phyloP scores from a whole-genome alignment of 2,113 vertebrate genomes.

The Mormyrus iriodes region DNA sequence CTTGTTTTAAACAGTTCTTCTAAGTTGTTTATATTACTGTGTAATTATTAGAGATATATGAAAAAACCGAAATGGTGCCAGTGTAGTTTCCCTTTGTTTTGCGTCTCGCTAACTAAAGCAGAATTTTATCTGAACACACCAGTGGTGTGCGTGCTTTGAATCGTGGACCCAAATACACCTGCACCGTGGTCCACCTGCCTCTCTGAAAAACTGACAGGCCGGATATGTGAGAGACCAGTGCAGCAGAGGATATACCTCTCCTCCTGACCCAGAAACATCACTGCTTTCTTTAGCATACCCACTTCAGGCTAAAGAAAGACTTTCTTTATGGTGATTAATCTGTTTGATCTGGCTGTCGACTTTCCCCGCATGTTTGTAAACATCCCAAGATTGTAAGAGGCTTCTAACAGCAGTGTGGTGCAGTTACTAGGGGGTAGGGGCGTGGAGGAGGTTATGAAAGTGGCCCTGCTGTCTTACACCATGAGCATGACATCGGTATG shows the following conservation, averaged over 20 bases:
- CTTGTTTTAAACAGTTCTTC: not conserved
- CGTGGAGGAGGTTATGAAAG: not conserved
- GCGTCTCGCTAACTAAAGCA: not conserved
- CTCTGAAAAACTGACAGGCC: not conserved
- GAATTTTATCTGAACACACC: not conserved
- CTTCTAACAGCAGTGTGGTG: not conserved
- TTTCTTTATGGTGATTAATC: not conserved
- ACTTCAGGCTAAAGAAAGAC: not conserved
- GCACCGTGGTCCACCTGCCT: not conserved
- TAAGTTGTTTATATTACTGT: not conserved
- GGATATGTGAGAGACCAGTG: not conserved
- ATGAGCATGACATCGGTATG: not conserved
- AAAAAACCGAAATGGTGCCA: not conserved
- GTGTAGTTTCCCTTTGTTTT: not conserved
- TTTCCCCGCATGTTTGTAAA: not conserved
- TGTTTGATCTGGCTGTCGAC: not conserved
- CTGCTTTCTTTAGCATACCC: not conserved
- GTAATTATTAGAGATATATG: not conserved
- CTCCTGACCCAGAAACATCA: slow-evolving; percentile 35
- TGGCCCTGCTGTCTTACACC: not conserved
- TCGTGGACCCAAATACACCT: not conserved
- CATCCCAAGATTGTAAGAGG: not conserved
- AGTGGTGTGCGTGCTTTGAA: not conserved
- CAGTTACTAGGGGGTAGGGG: not conserved
- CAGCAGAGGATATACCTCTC: not conserved